Base-by-base conservation (phyloP, 2,888 invertebrate species). In the Hyalella azteca region DNA sequence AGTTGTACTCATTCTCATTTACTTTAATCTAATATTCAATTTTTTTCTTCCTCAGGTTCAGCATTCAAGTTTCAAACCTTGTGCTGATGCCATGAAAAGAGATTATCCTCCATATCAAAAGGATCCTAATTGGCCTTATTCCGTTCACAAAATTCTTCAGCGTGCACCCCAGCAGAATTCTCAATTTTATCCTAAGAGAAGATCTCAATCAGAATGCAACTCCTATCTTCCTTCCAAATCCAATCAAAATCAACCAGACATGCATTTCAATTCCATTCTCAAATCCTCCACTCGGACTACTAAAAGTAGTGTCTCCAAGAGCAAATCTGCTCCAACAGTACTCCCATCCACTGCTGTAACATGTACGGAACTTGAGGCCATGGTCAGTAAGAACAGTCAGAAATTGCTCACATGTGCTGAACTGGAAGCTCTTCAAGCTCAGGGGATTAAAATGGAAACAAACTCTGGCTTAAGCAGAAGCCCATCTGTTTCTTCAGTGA, bases 351-450 rank as follows among this genome's bases (percentile, higher is more conserved):
- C 59, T 66, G 66, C 66, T 3, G 36, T 66, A 9, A 66, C 66
- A 1, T 66, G 66, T 66, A 36, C 66, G 5, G 66, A 66, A 19
- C 66, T 66, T 3, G 66, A 66, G 19, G 66, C 66, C 19, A 29
- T 36, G 3, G 66, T 66, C 36, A 26, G 26, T 29, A 36, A 3
- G 29, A 19, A 32, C 15, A 19, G 36, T 36, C 36, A 19, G 7
- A 66, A 66, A 29, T 36, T 66, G 26, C 66, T 66, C 36, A 66
- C 66, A 5, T 66, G 66, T 66, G 66, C 66, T 36, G 66, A 66
- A 29, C n/a, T 66, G 19, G 66, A 66, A 36, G 66, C 66, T 15
- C 66, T 66, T 4, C 32, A 36, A 9, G 66, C 66, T 36, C 36
- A 66, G 13, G 29, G 5, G 4, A 4, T 36, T 36, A 36, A 59